phyloP scores from a whole-genome alignment of 2,888 invertebrate species.

The Sphaerophoria rueppellii region DNA sequence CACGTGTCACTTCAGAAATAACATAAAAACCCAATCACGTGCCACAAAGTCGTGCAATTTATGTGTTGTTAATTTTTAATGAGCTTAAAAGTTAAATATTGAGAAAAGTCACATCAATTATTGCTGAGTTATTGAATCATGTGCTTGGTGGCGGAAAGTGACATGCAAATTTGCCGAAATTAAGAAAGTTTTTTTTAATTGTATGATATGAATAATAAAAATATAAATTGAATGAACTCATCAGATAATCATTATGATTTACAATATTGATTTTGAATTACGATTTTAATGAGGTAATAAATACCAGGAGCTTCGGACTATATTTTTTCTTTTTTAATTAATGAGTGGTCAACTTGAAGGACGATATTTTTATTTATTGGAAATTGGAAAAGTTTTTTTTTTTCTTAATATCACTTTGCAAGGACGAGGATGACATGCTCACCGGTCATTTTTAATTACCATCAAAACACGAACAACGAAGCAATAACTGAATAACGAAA shows the following conservation, averaged over 20 bases:
- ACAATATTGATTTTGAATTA: constrained; percentile 23
- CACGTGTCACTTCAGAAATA: no score
- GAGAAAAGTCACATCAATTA: constrained; percentile 3
- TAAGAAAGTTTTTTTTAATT: constrained; percentile 2
- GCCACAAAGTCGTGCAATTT: no score
- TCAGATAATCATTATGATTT: constrained; percentile 20
- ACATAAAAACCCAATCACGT: no score
- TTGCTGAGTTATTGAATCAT: neutral
- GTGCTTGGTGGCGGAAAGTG: neutral
- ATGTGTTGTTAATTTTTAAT: no score
- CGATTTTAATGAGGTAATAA: constrained; percentile 20
- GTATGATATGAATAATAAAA: neutral
- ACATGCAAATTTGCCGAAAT: neutral
- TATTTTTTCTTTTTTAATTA: neutral
- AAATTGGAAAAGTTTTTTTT: no score
- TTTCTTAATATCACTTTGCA: no score
- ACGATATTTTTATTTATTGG: no score
- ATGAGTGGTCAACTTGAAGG: neutral
- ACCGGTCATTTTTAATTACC: no score
- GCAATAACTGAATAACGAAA: no score
- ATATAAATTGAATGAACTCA: constrained; percentile 20
- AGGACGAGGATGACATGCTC: no score
- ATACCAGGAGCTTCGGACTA: neutral
- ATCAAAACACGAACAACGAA: no score
- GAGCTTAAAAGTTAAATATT: no score